phyloP scores from a whole-genome alignment of 2,888 invertebrate genomes.

The Diogma glabrata region DNA sequence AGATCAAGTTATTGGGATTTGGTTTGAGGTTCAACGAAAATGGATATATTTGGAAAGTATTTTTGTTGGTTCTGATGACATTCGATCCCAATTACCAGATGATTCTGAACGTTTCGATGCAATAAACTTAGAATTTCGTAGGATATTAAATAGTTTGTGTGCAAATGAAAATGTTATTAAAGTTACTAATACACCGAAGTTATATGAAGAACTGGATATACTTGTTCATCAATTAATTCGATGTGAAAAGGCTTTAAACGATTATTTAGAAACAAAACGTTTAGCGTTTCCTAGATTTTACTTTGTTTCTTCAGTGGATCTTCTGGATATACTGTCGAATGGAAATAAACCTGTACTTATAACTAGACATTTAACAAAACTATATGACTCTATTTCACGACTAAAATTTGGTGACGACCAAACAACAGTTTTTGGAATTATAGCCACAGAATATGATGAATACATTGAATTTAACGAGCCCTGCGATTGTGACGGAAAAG shows the following conservation, averaged over 20 bases:
- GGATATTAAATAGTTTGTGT: constrained; percentile 43
- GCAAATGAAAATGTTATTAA: constrained; percentile 71
- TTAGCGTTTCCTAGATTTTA: constrained; percentile 91
- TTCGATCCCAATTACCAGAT: constrained; percentile 78
- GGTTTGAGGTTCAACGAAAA: constrained; percentile 86
- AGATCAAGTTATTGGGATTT: constrained; percentile 69
- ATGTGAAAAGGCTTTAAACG: constrained; percentile 89
- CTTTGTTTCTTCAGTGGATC: constrained; percentile 87
- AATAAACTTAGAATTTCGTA: constrained; percentile 67
- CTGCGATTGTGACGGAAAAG: constrained; percentile 77
- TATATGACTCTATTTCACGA: constrained; percentile 82
- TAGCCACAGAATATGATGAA: constrained; percentile 73
- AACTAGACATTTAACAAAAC: constrained; percentile 72
- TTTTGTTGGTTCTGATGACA: constrained; percentile 92
- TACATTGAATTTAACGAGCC: constrained; percentile 56
- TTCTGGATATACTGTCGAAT: constrained; percentile 64
- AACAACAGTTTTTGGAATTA: constrained; percentile 55
- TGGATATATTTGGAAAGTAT: constrained; percentile 94
- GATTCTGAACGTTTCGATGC: constrained; percentile 81
- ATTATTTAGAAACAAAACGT: constrained; percentile 90
- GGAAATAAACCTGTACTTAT: constrained; percentile 79
- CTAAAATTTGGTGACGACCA: constrained; percentile 30
- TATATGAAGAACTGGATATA: constrained; percentile 64
- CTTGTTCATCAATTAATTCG: constrained; percentile 61
- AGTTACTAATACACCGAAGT: constrained; percentile 66